Base-by-base conservation (phyloP, 2,113 vertebrate genomes). In the Callopanchax toddi region DNA sequence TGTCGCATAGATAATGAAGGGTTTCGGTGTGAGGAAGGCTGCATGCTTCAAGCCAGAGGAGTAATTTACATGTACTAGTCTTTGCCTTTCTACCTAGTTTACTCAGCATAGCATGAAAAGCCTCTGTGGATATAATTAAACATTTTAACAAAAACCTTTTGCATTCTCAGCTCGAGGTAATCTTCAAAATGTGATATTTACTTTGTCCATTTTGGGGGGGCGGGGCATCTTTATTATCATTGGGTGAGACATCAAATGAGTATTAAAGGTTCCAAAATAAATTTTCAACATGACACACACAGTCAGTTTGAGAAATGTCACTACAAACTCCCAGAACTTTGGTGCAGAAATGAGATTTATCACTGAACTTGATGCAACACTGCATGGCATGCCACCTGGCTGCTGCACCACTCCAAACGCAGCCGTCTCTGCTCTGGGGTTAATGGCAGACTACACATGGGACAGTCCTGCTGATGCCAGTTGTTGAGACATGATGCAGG, bases 91-190 rank as follows among this genome's bases (percentile, higher is more conserved):
- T n/a, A 22, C 22, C 52, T 36, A 26, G 43, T 71, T 82, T 43
- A 71, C 53, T 79, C 76, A 59, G 71, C 66, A 62, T 39, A 26
- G 23, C 22, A 16, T 32, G 73, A 44, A 44, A 20, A n/a, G 20
- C 7, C 29, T 37, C 39, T 29, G 43, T 16, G 22, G 26, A 70
- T 45, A 18, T 61, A 70, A 76, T 64, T 53, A 69, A 74, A 76
- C 59, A 44, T 26, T 20, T 43, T 42, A 45, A 59, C 18, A 40
- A 55, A 3, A 43, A 59, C 48, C 32, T 61, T 43, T 49, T 67
- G 59, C 37, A 67, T 75, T 49, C 45, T 79, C 55, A 70, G 71
- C 42, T 69, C 36, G 53, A 53, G 44, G 49, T 63, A 67, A 76
- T 55, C 49, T 67, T 26, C 26, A 26, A 26, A 6, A 26, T 26